Evolutionary conservation across 2,797 vertebrate genomes (phyloP).

Genomic region (Diglossa cyanea): DNA sequence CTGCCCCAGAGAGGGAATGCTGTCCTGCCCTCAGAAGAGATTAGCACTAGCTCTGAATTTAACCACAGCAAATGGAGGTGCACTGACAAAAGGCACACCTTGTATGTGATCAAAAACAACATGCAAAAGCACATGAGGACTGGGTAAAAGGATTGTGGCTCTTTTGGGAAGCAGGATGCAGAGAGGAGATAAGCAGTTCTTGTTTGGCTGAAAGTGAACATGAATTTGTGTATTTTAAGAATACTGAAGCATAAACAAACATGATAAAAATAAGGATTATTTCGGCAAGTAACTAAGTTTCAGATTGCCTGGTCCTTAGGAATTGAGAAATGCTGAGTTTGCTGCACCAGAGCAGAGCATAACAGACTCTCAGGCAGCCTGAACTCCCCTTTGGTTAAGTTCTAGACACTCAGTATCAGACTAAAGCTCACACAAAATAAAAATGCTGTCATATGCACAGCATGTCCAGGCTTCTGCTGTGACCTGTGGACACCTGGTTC

Average conservation of each 20-base stretch:
- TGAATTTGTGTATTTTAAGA: neutral
- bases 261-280: neutral
- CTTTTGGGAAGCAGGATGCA: neutral
- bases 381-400: neutral
- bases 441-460: neutral
- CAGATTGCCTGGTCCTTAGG: neutral
- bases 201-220: neutral
- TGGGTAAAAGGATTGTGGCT: neutral
- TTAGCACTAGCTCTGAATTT: neutral
- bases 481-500: neutral
- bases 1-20: neutral
- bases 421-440: neutral
- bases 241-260: neutral
- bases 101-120: neutral
- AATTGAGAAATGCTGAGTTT: neutral
- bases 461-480: neutral
- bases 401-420: neutral
- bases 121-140: neutral
- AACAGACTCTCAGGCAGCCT: neutral
- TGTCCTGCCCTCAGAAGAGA: neutral
- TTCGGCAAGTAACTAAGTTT: neutral
- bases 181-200: neutral
- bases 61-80: neutral
- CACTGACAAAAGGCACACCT: neutral
- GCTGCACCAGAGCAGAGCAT: neutral